phyloP scores from a whole-genome alignment of 1,140 invertebrate genomes.

The Danaus plexippus region DNA sequence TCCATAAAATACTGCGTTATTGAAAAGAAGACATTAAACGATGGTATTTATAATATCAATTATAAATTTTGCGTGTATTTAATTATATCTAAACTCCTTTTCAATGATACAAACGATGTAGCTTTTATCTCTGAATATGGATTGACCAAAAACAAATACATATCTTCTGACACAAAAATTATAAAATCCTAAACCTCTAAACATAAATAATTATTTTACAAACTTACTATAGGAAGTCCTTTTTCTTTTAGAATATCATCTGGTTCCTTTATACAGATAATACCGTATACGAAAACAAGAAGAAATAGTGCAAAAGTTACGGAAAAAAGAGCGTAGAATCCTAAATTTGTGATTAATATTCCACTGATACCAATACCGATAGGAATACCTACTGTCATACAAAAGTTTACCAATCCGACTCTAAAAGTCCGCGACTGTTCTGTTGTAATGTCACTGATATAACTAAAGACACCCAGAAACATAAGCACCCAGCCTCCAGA shows the following conservation, averaged over 20 bases:
- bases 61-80: too few relatives aligned
- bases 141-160: too few relatives aligned
- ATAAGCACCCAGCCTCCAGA: constrained; percentile 89
- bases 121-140: too few relatives aligned
- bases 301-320: constrained; percentile 80
- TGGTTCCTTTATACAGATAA: constrained; percentile 75
- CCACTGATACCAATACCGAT: constrained; percentile 83
- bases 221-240: constrained; percentile 50
- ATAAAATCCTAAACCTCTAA: too few relatives aligned
- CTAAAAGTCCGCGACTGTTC: constrained; percentile 84
- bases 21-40: too few relatives aligned
- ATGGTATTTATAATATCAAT: too few relatives aligned
- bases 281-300: constrained; percentile 79
- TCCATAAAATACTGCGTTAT: too few relatives aligned
- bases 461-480: constrained; percentile 91
- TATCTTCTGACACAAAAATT: too few relatives aligned
- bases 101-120: too few relatives aligned
- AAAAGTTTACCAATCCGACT: constrained; percentile 87
- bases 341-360: constrained; percentile 77
- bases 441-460: constrained; percentile 87
- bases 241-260: constrained; percentile 52
- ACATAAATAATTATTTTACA: too few relatives aligned
- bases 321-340: constrained; percentile 84
- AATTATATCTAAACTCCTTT: too few relatives aligned
- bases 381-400: constrained; percentile 83